A percentile compares a stretch with the other conserved stretches of the same genome.
These are phyloP conservation scores for Halictus ligatus DNA, from an alignment of 2,888 invertebrate species.

Conservation along the genomic window DNA sequence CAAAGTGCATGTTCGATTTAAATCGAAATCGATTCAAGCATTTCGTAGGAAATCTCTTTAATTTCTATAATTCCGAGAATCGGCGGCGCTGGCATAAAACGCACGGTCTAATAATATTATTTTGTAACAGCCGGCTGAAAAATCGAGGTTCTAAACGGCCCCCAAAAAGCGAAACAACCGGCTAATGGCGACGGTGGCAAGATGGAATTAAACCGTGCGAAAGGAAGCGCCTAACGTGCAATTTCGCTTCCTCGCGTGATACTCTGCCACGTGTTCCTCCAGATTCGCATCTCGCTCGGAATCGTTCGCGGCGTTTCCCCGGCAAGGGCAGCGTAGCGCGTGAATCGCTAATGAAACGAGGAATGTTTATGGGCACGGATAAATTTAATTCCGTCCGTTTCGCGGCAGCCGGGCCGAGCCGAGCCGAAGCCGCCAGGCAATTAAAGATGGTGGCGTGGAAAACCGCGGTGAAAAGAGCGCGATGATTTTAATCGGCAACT, in stretches of 20 bases:
- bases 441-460: constrained; percentile 41
- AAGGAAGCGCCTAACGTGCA: constrained; percentile 1
- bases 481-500: constrained; percentile 61
- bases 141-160: not conserved
- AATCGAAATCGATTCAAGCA: too few relatives aligned
- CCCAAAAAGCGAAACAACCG: not conserved
- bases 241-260: constrained; percentile 37
- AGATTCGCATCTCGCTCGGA: not conserved
- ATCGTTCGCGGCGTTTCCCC: not conserved
- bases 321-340: constrained; percentile 1
- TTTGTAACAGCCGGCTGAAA: not conserved
- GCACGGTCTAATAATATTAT: not conserved
- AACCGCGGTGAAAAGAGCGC: constrained; percentile 32
- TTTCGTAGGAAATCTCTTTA: too few relatives aligned
- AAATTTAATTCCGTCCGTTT: constrained; percentile 30
- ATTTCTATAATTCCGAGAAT: too few relatives aligned
- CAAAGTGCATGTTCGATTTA: too few relatives aligned
- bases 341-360: constrained; percentile 45
- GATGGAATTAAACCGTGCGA: not conserved
- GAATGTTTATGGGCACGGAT: constrained; percentile 43
- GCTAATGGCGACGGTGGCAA: too few relatives aligned
- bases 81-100: too few relatives aligned
- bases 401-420: constrained; percentile 2
- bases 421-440: constrained; percentile 28
- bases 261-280: constrained; percentile 4